phyloP scores from a whole-genome alignment of 2,113 vertebrate species.

The Chlamydotis undulata region DNA sequence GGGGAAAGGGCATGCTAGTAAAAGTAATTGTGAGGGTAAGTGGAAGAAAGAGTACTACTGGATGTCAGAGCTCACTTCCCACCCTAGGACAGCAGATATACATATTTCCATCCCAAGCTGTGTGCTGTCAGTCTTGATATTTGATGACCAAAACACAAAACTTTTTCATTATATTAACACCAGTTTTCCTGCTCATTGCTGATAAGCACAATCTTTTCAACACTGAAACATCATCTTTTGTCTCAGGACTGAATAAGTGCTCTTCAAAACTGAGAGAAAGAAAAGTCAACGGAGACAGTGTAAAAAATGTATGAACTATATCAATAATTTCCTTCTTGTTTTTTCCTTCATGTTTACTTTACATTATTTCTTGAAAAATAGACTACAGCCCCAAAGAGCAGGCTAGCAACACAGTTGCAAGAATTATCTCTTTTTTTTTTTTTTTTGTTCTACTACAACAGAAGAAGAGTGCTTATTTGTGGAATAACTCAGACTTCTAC shows the following conservation, averaged over 20 bases:
- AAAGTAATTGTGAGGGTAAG: background rate
- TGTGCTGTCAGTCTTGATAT: background rate
- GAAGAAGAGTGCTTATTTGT: background rate
- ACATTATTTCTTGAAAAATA: background rate
- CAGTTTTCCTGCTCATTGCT: background rate
- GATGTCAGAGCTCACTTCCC: background rate
- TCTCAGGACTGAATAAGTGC: background rate
- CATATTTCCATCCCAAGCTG: background rate
- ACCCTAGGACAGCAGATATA: background rate
- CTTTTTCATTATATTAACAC: background rate
- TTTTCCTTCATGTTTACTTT: background rate
- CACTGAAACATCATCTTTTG: background rate
- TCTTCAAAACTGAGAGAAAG: background rate
- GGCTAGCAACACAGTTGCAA: background rate
- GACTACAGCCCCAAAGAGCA: background rate
- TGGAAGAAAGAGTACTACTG: background rate
- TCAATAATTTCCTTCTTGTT: background rate
- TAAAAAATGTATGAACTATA: background rate
- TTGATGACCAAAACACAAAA: background rate
- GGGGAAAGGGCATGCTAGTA: background rate
- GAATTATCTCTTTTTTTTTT: background rate
- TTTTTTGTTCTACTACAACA: background rate
- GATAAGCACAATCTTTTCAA: background rate
- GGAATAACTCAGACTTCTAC: background rate
- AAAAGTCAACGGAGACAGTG: background rate